A percentile compares a stretch with the other conserved stretches of the same genome.
phyloP scores from a whole-genome alignment of 1,140 invertebrate species.

The Stenopsyche tienmushanensis region DNA sequence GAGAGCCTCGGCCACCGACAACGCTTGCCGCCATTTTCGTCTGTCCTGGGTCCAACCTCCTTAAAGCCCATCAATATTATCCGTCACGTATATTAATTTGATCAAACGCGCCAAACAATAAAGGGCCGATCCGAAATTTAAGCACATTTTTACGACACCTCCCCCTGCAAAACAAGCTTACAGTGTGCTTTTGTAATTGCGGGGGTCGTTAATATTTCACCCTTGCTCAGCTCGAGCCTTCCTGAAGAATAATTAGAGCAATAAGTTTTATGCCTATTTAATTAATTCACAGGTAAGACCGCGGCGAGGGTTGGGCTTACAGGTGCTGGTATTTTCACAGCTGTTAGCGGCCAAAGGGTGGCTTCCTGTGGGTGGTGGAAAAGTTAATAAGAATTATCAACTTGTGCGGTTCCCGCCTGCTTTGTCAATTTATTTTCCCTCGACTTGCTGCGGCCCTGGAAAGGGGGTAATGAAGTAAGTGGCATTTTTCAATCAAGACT shows the following conservation, averaged over 20 bases:
- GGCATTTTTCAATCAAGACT: constrained; percentile 22
- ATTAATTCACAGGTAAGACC: constrained; percentile 38
- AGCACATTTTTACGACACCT: neutral
- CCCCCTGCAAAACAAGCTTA: neutral
- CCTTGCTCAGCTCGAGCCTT: neutral
- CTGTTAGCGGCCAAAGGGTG: constrained; percentile 8
- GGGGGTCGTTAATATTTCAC: constrained; percentile 33
- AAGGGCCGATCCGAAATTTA: neutral
- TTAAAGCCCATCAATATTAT: neutral
- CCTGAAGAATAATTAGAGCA: constrained; percentile 39
- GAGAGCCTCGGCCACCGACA: too few species aligned
- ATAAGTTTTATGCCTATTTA: constrained; percentile 41
- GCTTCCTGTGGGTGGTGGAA: neutral
- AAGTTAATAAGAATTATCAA: constrained; percentile 36
- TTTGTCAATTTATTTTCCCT: constrained; percentile 34
- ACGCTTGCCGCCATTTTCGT: too few species aligned
- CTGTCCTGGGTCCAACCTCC: neutral
- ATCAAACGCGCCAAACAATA: neutral
- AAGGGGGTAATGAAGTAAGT: constrained; percentile 21
- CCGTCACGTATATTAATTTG: neutral
- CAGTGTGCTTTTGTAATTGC: constrained; percentile 9
- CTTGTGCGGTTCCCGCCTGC: constrained; percentile 16
- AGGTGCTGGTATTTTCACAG: constrained; percentile 7
- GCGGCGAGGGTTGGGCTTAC: neutral
- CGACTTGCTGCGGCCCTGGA: neutral